Conservation (phyloP, 2,888 invertebrate genomes). For the Zelleria hepariella region DNA sequence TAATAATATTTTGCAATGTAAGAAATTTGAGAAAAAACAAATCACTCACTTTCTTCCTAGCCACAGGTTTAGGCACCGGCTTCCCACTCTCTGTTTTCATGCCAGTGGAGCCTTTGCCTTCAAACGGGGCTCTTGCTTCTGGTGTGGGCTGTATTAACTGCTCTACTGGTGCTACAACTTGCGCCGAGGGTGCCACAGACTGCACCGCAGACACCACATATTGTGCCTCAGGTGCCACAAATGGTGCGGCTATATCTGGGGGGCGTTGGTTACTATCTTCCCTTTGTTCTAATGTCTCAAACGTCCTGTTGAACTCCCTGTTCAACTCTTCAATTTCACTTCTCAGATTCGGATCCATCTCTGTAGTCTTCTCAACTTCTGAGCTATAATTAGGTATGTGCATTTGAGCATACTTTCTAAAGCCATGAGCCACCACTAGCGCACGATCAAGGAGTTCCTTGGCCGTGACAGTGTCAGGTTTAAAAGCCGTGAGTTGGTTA, state of each 20-base stretch:
- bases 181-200: neutral
- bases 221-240: neutral
- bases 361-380: constrained; percentile 20
- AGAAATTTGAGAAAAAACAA: too few species aligned
- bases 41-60: neutral
- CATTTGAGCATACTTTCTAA: constrained; percentile 72
- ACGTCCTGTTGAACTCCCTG: constrained; percentile 55
- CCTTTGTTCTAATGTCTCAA: constrained; percentile 37
- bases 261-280: constrained; percentile 16
- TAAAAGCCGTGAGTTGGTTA: constrained; percentile 37
- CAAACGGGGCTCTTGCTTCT: neutral
- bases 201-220: neutral
- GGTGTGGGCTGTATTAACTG: neutral
- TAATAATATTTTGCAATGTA: too few species aligned
- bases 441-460: constrained; percentile 73
- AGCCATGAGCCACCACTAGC: constrained; percentile 78
- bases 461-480: constrained; percentile 33
- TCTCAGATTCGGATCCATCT: constrained; percentile 42
- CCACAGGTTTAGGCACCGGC: neutral
- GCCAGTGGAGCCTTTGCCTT: neutral
- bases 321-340: constrained; percentile 60
- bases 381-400: constrained; percentile 39
- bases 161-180: neutral
- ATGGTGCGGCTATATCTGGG: neutral
- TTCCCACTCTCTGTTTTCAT: neutral